These are phyloP conservation scores for Drosophila pegasa DNA, from an alignment of 2,888 invertebrate species.

Conservation along the genomic window DNA sequence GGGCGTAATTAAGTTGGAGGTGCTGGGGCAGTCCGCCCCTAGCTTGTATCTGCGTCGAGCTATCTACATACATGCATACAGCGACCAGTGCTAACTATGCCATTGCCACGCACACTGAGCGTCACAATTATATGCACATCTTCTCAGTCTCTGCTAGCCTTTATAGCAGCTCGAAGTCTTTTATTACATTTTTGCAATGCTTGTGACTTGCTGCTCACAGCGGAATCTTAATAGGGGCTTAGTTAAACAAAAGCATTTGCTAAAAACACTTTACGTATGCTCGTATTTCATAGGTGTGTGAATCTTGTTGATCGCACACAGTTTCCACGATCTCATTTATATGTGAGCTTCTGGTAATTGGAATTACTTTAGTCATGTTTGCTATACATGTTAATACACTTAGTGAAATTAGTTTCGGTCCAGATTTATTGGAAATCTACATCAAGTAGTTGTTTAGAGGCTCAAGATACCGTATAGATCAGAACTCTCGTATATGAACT, in stretches of 20 bases:
- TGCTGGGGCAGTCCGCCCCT: conserved; percentile 30
- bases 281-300: conserved; percentile 10
- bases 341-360: too few species aligned
- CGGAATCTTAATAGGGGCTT: conserved; percentile 10
- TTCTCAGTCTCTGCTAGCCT: conserved; percentile 30
- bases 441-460: too few species aligned
- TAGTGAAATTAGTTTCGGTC: too few species aligned
- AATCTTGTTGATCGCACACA: not conserved
- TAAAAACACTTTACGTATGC: conserved; percentile 9
- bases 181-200: conserved; percentile 38
- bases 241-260: conserved; percentile 8
- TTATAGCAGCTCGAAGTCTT: conserved; percentile 21
- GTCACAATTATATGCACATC: conserved; percentile 44
- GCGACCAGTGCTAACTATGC: conserved; percentile 50
- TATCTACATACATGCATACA: conserved; percentile 18
- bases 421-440: too few species aligned
- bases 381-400: too few species aligned
- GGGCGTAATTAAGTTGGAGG: conserved; percentile 62
- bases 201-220: conserved; percentile 16
- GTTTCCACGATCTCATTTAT: conserved; percentile 16
- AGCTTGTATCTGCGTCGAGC: conserved; percentile 25
- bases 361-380: not conserved
- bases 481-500: too few species aligned
- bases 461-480: too few species aligned
- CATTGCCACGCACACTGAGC: conserved; percentile 71